phyloP scores from a whole-genome alignment of 1,140 invertebrate species.

The Lepidotrigona ventralis region DNA sequence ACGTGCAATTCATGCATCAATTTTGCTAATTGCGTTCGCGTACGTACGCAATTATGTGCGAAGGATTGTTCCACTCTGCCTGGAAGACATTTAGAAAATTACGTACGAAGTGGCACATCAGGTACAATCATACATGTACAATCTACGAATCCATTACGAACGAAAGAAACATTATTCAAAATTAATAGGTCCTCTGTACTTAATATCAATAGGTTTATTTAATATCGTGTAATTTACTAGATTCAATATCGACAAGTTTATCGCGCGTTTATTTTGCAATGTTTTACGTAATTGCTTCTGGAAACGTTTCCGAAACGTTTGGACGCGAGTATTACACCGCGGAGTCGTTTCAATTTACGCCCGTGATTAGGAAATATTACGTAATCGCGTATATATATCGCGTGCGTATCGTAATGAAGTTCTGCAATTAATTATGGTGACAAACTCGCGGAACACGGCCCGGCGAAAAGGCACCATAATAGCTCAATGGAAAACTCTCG shows the following conservation, averaged over 20 bases:
- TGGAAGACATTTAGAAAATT: not conserved
- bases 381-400: not conserved
- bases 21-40: not conserved
- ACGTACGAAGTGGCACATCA: not conserved
- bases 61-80: too few species aligned
- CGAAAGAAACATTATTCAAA: not conserved
- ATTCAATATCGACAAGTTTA: not conserved
- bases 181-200: too few species aligned
- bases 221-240: too few species aligned
- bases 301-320: not conserved
- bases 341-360: not conserved
- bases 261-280: not conserved
- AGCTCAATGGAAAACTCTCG: slow-evolving; percentile 28
- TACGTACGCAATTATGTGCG: too few species aligned
- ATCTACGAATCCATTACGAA: not conserved
- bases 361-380: not conserved
- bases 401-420: too few species aligned
- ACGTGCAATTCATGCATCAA: not conserved
- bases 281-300: not conserved
- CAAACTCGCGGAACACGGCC: not conserved
- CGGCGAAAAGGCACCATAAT: slow-evolving; percentile 27
- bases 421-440: not conserved
- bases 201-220: too few species aligned
- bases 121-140: not conserved
- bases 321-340: not conserved